phyloP scores from a whole-genome alignment of 2,797 vertebrate species.

The Micromesistius poutassou region DNA sequence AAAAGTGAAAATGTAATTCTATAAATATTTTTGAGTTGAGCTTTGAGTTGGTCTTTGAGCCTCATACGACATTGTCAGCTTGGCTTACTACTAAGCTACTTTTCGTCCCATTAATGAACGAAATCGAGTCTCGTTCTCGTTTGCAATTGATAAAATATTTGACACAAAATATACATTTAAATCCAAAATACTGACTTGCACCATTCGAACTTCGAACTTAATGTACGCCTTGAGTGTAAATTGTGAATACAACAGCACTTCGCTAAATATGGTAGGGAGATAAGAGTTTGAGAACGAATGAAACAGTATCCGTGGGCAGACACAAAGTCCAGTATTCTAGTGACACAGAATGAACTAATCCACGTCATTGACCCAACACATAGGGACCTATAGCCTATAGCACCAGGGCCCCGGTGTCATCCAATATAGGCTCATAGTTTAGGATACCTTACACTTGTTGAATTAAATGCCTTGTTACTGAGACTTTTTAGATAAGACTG shows the following conservation, averaged over 20 bases:
- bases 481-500: not conserved
- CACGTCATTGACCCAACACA: conserved; percentile 68
- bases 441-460: not conserved
- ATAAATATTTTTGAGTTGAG: not conserved
- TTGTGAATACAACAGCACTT: not conserved
- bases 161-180: not conserved
- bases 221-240: not conserved
- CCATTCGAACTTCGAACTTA: not conserved
- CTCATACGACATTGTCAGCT: not conserved
- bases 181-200: not conserved
- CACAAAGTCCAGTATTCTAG: conserved; percentile 59
- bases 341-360: conserved; percentile 74
- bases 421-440: not conserved
- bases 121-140: not conserved
- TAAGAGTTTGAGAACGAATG: not conserved
- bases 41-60: not conserved
- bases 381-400: conserved; percentile 61
- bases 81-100: not conserved
- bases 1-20: not conserved
- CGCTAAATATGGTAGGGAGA: not conserved
- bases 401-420: conserved; percentile 45
- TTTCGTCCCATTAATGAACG: not conserved
- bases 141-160: not conserved
- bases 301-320: conserved; percentile 57
- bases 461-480: not conserved